Conservation (phyloP, 2,113 vertebrate genomes). For the Albula glossodonta region DNA sequence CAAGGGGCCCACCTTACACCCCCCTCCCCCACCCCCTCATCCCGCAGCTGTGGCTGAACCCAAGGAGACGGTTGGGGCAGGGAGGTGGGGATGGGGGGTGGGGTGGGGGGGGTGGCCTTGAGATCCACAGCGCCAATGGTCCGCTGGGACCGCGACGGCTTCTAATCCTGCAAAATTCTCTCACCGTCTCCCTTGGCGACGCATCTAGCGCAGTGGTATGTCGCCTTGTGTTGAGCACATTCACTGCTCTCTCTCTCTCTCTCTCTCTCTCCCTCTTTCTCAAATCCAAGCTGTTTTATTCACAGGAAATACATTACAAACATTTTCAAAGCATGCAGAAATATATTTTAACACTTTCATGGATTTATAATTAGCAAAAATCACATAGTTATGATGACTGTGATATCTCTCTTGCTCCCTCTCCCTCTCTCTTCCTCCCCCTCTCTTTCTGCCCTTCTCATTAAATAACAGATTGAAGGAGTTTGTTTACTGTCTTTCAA, state of each 20-base stretch:
- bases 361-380: too few relatives aligned
- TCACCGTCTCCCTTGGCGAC: not conserved
- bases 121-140: not conserved
- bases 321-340: too few relatives aligned
- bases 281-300: not conserved
- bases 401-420: not conserved
- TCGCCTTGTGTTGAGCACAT: not conserved
- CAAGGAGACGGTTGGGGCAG: not conserved
- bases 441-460: not conserved
- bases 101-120: not conserved
- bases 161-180: not conserved
- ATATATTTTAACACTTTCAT: too few relatives aligned
- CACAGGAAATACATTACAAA: too few relatives aligned
- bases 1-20: not conserved
- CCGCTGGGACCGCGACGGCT: not conserved
- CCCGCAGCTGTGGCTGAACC: not conserved
- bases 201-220: not conserved
- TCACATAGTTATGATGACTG: too few relatives aligned
- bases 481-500: too few relatives aligned
- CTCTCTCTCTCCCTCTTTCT: not conserved
- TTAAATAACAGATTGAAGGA: slow-evolving; percentile 1
- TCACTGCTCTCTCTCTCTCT: not conserved
- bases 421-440: not conserved
- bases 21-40: not conserved
- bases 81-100: too few relatives aligned